Conservation (phyloP, 2,113 vertebrate species). For the Rhadina sibilatrix region DNA sequence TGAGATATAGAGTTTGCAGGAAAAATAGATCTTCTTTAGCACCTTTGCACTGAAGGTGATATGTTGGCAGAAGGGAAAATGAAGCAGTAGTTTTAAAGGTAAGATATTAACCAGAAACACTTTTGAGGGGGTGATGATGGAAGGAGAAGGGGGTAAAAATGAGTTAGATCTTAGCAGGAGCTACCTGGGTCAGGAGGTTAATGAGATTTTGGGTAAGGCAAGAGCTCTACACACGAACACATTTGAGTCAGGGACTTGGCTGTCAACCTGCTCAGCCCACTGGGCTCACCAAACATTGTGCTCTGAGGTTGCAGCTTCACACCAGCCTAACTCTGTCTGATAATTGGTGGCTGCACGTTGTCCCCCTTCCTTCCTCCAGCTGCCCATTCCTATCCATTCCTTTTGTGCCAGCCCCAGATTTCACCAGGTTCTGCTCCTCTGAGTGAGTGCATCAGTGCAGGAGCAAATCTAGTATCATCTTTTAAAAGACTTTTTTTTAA, state of each 20-base stretch:
- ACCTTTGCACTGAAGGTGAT: neutral
- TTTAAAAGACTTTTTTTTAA: neutral
- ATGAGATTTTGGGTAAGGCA: neutral
- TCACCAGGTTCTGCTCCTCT: neutral
- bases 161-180: neutral
- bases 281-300: neutral
- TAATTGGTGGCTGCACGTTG: neutral
- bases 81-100: neutral
- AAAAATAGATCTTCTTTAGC: neutral
- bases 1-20: neutral
- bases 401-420: neutral
- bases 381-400: neutral
- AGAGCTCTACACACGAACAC: neutral
- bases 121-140: neutral
- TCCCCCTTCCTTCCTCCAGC: neutral
- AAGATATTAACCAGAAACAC: neutral
- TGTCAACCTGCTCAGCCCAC: neutral
- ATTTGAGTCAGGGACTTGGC: neutral
- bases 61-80: neutral
- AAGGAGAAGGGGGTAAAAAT: neutral
- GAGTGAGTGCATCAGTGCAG: neutral
- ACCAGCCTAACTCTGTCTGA: neutral
- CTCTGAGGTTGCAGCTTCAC: neutral
- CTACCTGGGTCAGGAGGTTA: neutral
- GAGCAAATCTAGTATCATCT: neutral